Evolutionary conservation across 2,113 vertebrate species (phyloP).

Genomic region (Sigmodon hispidus): DNA sequence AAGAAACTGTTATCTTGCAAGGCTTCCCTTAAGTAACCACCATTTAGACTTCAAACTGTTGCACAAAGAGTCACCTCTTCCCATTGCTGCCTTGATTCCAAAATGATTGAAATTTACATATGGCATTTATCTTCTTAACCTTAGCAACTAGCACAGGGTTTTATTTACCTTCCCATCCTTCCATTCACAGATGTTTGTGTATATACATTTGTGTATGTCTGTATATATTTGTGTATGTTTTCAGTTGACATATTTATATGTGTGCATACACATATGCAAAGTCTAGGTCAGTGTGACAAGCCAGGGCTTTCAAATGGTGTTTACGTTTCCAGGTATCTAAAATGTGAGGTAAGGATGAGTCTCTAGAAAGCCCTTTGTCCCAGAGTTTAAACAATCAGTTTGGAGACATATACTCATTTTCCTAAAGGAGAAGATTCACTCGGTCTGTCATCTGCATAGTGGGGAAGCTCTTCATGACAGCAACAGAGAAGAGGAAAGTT

Average conservation of each 20-base stretch:
- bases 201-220: background rate
- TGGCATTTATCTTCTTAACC: background rate
- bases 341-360: background rate
- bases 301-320: background rate
- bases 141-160: background rate
- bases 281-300: background rate
- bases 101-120: background rate
- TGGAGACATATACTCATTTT: no score
- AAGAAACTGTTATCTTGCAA: background rate
- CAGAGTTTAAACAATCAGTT: background rate
- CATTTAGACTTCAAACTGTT: background rate
- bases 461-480: rapidly evolving
- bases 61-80: background rate
- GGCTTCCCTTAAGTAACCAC: background rate
- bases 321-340: background rate
- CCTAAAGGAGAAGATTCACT: rapidly evolving
- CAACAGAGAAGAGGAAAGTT: background rate
- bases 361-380: background rate
- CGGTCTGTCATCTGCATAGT: rapidly evolving
- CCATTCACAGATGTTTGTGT: no score
- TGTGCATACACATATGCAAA: background rate
- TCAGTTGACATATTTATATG: background rate
- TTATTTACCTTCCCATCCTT: background rate
- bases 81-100: background rate
- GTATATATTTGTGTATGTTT: background rate